phyloP scores from a whole-genome alignment of 2,113 vertebrate species.

The Bambusicola thoracicus region DNA sequence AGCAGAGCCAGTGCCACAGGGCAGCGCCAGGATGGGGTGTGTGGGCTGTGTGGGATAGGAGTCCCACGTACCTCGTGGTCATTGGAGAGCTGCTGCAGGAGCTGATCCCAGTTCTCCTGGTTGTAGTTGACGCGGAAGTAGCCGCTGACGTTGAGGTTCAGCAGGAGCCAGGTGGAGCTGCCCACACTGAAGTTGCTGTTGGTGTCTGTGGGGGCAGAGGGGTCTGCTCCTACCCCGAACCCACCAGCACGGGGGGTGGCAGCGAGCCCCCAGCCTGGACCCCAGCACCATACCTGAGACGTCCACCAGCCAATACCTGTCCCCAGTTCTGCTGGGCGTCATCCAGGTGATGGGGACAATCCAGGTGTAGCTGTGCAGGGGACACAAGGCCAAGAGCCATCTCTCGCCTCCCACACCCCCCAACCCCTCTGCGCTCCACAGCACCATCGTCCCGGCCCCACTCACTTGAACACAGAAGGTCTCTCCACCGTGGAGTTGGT shows the following conservation, averaged over 20 bases:
- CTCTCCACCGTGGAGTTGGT: slow-evolving; percentile 60
- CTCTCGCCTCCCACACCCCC: accelerated
- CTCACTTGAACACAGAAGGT: slow-evolving; percentile 83
- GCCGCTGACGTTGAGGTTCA: slow-evolving; percentile 83
- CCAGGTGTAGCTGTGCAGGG: slow-evolving; percentile 85
- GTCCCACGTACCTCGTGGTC: slow-evolving; percentile 48
- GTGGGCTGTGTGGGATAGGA: accelerated
- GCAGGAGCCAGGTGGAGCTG: slow-evolving; percentile 77
- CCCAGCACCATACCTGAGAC: slow-evolving; percentile 58
- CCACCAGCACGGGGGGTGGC: not conserved
- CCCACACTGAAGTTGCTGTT: accelerated
- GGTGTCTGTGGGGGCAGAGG: not conserved
- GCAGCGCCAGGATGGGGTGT: accelerated
- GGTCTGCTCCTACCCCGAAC: accelerated
- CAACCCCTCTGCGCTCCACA: accelerated
- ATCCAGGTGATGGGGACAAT: slow-evolving; percentile 82
- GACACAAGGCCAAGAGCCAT: not conserved
- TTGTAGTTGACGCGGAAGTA: slow-evolving; percentile 95
- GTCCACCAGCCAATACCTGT: slow-evolving; percentile 60
- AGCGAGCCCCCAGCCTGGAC: accelerated
- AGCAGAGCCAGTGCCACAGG: not conserved
- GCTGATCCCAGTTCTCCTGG: slow-evolving; percentile 82
- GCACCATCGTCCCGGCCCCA: accelerated
- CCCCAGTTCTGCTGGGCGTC: accelerated
- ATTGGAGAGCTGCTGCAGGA: slow-evolving; percentile 58